A percentile compares a stretch with the other conserved stretches of the same genome.
Evolutionary conservation across 2,797 vertebrate genomes (phyloP).

Genomic region (Cynopterus sphinx): DNA sequence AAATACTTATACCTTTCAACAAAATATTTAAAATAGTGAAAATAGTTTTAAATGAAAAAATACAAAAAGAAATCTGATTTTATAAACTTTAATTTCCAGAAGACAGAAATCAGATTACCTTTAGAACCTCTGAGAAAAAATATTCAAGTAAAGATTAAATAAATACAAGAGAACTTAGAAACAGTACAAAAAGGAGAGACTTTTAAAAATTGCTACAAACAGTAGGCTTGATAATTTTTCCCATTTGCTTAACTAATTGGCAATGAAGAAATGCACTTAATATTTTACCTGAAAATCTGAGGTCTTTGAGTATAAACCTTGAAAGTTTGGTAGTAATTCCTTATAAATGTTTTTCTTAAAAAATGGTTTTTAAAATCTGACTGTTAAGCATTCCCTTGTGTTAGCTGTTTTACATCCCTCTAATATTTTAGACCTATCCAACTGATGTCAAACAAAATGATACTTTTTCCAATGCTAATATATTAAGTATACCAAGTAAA

Average conservation of each 20-base stretch:
- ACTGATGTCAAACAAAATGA: constrained; percentile 3
- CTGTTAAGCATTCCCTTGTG: background rate
- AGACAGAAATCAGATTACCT: background rate
- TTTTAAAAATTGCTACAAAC: background rate
- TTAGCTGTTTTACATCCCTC: background rate
- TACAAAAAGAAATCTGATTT: background rate
- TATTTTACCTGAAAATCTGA: constrained; percentile 35
- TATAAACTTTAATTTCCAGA: background rate
- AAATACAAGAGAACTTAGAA: background rate
- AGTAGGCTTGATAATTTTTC: background rate
- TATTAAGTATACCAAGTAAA: background rate
- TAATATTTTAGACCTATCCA: background rate
- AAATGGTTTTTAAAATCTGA: background rate
- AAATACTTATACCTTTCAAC: background rate
- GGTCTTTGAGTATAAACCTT: constrained; percentile 15
- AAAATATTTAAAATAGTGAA: constrained; percentile 27
- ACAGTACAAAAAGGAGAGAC: background rate
- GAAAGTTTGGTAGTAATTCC: background rate
- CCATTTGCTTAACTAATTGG: background rate
- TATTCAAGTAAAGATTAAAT: background rate
- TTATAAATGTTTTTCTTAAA: background rate
- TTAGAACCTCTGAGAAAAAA: background rate
- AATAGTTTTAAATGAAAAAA: background rate
- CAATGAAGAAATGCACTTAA: background rate
- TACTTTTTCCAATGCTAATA: background rate